phyloP scores from a whole-genome alignment of 2,888 invertebrate species.

The Eubasilissa splendida region DNA sequence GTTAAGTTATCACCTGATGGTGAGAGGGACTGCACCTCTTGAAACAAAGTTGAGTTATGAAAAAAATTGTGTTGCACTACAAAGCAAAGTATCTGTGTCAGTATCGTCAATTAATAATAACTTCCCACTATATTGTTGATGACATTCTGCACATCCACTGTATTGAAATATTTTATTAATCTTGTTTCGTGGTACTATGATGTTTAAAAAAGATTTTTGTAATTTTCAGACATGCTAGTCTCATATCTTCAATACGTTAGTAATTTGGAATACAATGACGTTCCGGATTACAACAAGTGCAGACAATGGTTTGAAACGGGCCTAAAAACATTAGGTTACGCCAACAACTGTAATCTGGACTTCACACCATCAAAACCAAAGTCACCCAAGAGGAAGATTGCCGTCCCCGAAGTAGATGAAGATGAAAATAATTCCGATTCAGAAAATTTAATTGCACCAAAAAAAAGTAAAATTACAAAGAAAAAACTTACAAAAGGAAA shows the following conservation, averaged over 20 bases:
- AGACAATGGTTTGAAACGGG: slow-evolving; percentile 77
- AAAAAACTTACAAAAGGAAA: slow-evolving; percentile 60
- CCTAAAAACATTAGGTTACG: slow-evolving; percentile 75
- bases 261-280: slow-evolving; percentile 78
- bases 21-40: too few relatives aligned
- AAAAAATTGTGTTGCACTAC: too few relatives aligned
- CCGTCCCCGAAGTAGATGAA: slow-evolving; percentile 59
- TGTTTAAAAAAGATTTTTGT: neutral
- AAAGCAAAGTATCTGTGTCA: too few relatives aligned
- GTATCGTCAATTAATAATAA: too few relatives aligned
- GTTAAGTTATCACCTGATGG: too few relatives aligned
- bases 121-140: too few relatives aligned
- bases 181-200: too few relatives aligned
- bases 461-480: slow-evolving; percentile 62
- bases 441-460: slow-evolving; percentile 53
- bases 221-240: slow-evolving; percentile 73
- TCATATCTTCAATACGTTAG: slow-evolving; percentile 80
- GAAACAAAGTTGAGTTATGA: too few relatives aligned
- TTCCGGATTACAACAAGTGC: slow-evolving; percentile 83
- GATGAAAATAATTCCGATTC: slow-evolving; percentile 49
- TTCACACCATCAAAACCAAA: slow-evolving; percentile 65
- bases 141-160: too few relatives aligned
- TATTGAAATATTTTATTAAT: too few relatives aligned
- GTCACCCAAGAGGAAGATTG: slow-evolving; percentile 52
- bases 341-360: slow-evolving; percentile 74